These are phyloP conservation scores for Amblyjoppa proteus DNA, from an alignment of 2,888 invertebrate genomes.

Conservation along the genomic window DNA sequence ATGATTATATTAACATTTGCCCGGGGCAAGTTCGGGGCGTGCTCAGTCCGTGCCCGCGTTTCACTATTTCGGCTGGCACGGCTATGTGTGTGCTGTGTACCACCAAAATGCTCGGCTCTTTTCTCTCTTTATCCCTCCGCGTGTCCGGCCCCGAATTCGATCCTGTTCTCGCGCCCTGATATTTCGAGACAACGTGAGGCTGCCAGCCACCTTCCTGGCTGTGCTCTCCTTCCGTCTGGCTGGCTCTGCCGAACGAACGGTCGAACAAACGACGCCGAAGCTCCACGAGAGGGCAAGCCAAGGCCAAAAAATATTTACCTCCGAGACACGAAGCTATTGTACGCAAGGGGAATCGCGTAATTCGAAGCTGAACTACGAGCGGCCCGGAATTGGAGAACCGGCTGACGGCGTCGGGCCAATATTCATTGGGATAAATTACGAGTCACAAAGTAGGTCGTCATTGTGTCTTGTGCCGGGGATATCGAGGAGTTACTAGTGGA, in stretches of 20 bases:
- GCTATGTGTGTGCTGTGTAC: constrained; percentile 18
- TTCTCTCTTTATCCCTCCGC: constrained; percentile 4
- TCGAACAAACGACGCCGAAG: constrained; percentile 20
- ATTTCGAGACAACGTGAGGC: constrained; percentile 45
- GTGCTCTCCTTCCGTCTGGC: background rate
- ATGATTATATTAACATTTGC: constrained; percentile 70
- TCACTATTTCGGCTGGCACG: constrained; percentile 51
- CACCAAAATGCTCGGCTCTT: constrained; percentile 44
- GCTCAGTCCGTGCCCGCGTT: constrained; percentile 41
- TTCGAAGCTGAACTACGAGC: constrained; percentile 77
- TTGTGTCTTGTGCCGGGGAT: background rate
- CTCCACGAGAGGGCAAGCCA: constrained; percentile 41
- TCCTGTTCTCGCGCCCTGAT: constrained; percentile 43
- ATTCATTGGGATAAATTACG: constrained; percentile 13
- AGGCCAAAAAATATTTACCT: constrained; percentile 74
- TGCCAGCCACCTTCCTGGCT: constrained; percentile 25
- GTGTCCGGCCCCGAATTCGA: constrained; percentile 56
- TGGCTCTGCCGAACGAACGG: background rate
- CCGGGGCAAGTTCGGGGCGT: constrained; percentile 53
- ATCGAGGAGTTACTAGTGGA: background rate
- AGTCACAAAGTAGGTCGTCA: background rate
- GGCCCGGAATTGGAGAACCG: constrained; percentile 37
- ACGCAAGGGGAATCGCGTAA: constrained; percentile 73
- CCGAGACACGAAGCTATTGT: constrained; percentile 71
- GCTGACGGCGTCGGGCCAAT: background rate